A percentile compares a stretch with the other conserved stretches of the same genome.
These are phyloP conservation scores for Hanleya hanleyi DNA, from an alignment of 2,888 invertebrate species.

Conservation along the genomic window DNA sequence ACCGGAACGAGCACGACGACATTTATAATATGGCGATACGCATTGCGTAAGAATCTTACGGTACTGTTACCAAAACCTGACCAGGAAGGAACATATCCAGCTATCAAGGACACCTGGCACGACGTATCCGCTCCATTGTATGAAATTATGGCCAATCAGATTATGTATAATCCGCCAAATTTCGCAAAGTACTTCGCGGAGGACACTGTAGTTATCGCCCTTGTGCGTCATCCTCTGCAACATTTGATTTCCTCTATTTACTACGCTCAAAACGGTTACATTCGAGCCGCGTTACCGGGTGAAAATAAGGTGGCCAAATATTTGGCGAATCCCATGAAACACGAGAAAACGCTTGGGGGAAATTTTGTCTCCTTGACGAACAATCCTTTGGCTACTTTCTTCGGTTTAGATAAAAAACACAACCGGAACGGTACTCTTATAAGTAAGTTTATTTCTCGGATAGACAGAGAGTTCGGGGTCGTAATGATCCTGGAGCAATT, in stretches of 20 bases:
- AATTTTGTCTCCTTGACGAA: not conserved
- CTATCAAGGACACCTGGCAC: not conserved
- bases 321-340: not conserved
- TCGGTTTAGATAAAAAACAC: not conserved
- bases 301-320: not conserved
- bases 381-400: not conserved
- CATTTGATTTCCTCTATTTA: not conserved
- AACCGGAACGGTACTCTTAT: not conserved
- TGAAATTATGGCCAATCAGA: not conserved
- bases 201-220: not conserved
- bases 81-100: not conserved
- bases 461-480: slow-evolving; percentile 35
- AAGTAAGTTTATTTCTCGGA: not conserved
- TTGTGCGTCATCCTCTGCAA: not conserved
- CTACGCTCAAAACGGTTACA: not conserved
- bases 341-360: not conserved
- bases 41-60: not conserved
- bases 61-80: not conserved
- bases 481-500: slow-evolving; percentile 35
- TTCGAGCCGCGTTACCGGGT: not conserved
- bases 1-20: not conserved
- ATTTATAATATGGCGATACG: not conserved
- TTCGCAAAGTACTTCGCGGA: not conserved
- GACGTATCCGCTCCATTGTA: not conserved
- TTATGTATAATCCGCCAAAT: not conserved